These are phyloP conservation scores for Didymodactylos carnosus DNA, from an alignment of 2,888 invertebrate genomes.

Conservation along the genomic window DNA sequence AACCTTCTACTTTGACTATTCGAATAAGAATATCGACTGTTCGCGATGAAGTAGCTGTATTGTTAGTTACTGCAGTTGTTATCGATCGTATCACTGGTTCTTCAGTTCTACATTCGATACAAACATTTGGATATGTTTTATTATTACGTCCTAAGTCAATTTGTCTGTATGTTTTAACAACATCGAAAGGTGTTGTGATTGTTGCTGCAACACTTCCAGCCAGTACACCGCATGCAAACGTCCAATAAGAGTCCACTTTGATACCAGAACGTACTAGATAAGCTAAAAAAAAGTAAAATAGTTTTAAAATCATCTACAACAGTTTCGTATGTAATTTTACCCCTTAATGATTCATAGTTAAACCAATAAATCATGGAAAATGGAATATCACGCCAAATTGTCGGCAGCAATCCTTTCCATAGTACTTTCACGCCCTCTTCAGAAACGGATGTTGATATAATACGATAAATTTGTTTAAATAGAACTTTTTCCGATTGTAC, in stretches of 20 bases:
- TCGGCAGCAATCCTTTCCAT: conserved; percentile 69
- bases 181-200: conserved; percentile 84
- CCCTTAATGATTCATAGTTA: conserved; percentile 6
- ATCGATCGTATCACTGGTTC: too few species aligned
- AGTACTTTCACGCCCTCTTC: conserved; percentile 41
- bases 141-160: conserved; percentile 31
- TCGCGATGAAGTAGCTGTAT: not conserved
- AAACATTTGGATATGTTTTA: not conserved
- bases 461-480: conserved; percentile 21
- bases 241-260: not conserved
- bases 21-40: not conserved
- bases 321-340: not conserved
- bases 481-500: conserved; percentile 82
- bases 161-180: conserved; percentile 73
- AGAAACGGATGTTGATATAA: conserved; percentile 7
- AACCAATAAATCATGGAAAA: conserved; percentile 38
- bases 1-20: not conserved
- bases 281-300: not conserved
- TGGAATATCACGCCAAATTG: conserved; percentile 76
- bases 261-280: not conserved
- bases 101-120: not conserved
- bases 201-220: conserved; percentile 58
- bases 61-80: not conserved
- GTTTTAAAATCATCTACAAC: not conserved
- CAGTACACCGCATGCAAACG: conserved; percentile 8